phyloP scores from a whole-genome alignment of 2,888 invertebrate genomes.

The Lottia gigantea region DNA sequence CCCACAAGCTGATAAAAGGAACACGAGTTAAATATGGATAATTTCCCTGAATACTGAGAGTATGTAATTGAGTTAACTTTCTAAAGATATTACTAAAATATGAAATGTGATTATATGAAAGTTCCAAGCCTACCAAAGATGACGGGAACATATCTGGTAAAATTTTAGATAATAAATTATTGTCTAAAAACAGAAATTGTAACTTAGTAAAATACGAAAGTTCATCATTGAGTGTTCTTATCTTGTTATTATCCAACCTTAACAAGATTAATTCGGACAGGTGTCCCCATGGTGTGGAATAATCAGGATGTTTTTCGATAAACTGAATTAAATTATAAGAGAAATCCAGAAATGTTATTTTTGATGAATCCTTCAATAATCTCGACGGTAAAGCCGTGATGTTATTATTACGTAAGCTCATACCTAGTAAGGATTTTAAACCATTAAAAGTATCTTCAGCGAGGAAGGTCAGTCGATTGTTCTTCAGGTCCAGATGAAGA shows the following conservation, averaged over 20 bases:
- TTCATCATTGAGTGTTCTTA: neutral
- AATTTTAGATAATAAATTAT: neutral
- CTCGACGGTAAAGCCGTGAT: slow-evolving; percentile 30
- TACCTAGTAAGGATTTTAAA: slow-evolving; percentile 22
- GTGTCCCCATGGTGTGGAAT: neutral
- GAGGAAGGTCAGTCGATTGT: slow-evolving; percentile 34
- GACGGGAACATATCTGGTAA: neutral
- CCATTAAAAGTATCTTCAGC: slow-evolving; percentile 36
- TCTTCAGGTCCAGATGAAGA: slow-evolving; percentile 36
- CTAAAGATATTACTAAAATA: neutral
- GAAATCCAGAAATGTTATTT: neutral
- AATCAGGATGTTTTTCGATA: neutral
- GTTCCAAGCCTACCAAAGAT: neutral
- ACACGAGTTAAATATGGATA: neutral
- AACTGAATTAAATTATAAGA: neutral
- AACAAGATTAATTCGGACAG: neutral
- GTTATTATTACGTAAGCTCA: slow-evolving; percentile 38
- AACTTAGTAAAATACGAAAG: neutral
- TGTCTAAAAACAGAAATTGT: neutral
- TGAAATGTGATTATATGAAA: neutral
- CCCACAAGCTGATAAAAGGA: neutral
- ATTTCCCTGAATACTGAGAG: neutral
- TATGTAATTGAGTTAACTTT: neutral
- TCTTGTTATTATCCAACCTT: neutral
- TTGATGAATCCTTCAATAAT: neutral